phyloP scores from a whole-genome alignment of 92 coral and sea anemone species.

The Diadumene lineata region DNA sequence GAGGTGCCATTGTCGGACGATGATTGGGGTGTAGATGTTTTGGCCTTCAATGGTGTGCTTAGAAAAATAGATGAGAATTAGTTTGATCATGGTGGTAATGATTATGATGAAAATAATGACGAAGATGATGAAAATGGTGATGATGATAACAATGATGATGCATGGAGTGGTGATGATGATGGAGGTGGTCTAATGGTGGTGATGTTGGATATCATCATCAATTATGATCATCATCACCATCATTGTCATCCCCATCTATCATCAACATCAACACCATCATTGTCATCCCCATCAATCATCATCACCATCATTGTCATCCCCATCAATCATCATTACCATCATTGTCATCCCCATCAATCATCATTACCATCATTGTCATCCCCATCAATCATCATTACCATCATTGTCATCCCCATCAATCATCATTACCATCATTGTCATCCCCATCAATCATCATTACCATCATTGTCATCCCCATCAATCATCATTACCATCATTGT shows the following conservation, averaged over 20 bases:
- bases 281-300: neutral
- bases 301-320: neutral
- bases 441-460: neutral
- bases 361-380: too few species aligned
- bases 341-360: neutral
- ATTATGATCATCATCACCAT: neutral
- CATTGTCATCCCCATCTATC: neutral
- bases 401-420: too few species aligned
- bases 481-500: neutral
- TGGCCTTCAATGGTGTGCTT: slow-evolving; percentile 83
- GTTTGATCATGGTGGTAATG: too few species aligned
- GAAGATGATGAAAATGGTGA: neutral
- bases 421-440: neutral
- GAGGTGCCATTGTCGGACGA: slow-evolving; percentile 51
- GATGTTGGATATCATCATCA: too few species aligned
- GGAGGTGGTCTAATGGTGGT: neutral
- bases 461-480: neutral
- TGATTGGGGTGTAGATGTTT: slow-evolving; percentile 64
- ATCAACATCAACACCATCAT: neutral
- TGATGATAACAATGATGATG: neutral
- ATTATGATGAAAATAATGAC: neutral
- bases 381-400: neutral
- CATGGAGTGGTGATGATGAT: neutral
- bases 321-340: neutral
- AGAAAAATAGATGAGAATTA: neutral